Base-by-base conservation (phyloP, 1,140 invertebrate genomes). In the Campodea augens region DNA sequence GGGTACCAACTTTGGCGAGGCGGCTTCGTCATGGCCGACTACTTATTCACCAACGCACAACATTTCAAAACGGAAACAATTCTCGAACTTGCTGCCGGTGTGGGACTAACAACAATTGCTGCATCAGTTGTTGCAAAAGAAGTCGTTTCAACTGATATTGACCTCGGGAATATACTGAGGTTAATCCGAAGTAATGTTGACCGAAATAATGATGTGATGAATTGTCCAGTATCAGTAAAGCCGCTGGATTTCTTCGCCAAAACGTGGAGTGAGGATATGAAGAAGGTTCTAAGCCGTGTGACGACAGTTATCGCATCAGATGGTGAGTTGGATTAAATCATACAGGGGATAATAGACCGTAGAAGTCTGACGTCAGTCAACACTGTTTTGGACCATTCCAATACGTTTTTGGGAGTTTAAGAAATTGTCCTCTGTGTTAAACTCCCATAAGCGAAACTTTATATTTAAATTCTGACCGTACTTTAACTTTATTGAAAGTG, bases 1-100 rank as follows among this genome's bases (percentile, higher is more conserved):
- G 85, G 84, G 0, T 56, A 83, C 7, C 83, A 91, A 71, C 73
- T 90, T 37, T 91, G 87, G 87, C 62, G 83, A 41, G 86, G 85
- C 7, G 81, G 84, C 10, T 70, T 90, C 27, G 62, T 89, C 4
- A 58, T 90, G 19, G 78, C 77, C 4, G 87, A 91, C 60, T 82
- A 75, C 58, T 62, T 88, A 24, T 69, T 88, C 43, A 64, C 75
- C 49, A 59, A 74, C 57, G 52, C 70, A 45, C 22, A 63, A 1
- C 46, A 68, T 3, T 66, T 80, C 23, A 51, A 57, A 12, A 60
- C 67, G 7, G 70, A 73, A 57, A 69, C 58, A 15, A 61, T 86
- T 10, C 49, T 87, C 52, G 78, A 81, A 60, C 58, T 81, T 24
- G 74, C 71, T 18, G 67, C 72, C 20, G 75, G 75, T 23, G 74